These are phyloP conservation scores for Dolichopus griseipennis DNA, from an alignment of 2,888 invertebrate species.

Conservation along the genomic window DNA sequence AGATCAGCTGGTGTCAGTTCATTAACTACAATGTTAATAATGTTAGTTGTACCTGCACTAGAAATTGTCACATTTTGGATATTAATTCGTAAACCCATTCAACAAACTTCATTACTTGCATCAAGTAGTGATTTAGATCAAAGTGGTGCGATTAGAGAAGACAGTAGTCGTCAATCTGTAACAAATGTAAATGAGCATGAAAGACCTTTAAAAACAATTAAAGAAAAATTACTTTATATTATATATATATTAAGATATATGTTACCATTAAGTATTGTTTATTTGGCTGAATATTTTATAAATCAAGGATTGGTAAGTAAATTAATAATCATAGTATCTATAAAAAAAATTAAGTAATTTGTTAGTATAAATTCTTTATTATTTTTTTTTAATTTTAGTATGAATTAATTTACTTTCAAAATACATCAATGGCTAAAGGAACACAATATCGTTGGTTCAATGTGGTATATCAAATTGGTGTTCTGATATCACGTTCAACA, in stretches of 20 bases:
- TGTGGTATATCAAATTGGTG: constrained; percentile 74
- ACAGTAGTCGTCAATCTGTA: too few relatives aligned
- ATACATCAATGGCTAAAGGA: constrained; percentile 48
- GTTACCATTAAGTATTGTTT: constrained; percentile 66
- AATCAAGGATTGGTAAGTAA: constrained; percentile 70
- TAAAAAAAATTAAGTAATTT: neutral
- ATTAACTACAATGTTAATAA: constrained; percentile 55
- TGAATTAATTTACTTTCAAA: constrained; percentile 62
- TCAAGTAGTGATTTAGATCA: constrained; percentile 26
- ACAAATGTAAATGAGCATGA: neutral
- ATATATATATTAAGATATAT: constrained; percentile 60
- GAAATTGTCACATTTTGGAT: constrained; percentile 53
- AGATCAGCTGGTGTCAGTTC: constrained; percentile 50
- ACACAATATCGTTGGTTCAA: constrained; percentile 75
- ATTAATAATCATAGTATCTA: neutral
- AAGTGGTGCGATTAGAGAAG: too few relatives aligned
- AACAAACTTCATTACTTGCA: constrained; percentile 29
- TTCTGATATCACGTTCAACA: constrained; percentile 73
- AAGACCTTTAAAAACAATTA: constrained; percentile 38
- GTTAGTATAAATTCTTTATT: neutral
- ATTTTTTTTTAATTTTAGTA: constrained; percentile 46
- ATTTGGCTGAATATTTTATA: constrained; percentile 78
- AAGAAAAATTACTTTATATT: constrained; percentile 49
- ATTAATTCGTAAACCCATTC: constrained; percentile 32
- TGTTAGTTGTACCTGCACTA: constrained; percentile 60